Conservation (phyloP, 1,140 invertebrate genomes). For the Tetramorium alpestre region DNA sequence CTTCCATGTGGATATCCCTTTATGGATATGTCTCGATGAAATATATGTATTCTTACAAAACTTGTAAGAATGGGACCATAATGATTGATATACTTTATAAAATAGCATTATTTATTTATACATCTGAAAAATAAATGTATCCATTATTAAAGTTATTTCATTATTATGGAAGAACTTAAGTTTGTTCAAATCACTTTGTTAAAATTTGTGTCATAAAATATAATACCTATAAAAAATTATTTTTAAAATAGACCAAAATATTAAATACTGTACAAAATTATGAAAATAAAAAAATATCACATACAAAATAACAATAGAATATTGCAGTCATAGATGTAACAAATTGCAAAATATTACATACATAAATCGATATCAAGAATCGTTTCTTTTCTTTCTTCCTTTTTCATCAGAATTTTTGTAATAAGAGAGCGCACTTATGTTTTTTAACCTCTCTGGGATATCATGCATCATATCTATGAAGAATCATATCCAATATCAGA, state of each 20-base stretch:
- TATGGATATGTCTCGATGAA: not conserved
- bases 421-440: not conserved
- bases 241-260: not conserved
- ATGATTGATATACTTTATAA: not conserved
- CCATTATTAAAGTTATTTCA: not conserved
- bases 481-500: too few relatives aligned
- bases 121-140: constrained; percentile 8
- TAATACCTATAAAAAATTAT: not conserved
- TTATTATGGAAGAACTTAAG: not conserved
- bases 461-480: not conserved
- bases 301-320: not conserved
- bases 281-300: not conserved
- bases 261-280: not conserved
- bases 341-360: not conserved
- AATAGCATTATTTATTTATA: not conserved
- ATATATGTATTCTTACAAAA: not conserved
- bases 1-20: not conserved
- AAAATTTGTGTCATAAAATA: not conserved
- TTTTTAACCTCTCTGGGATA: not conserved
- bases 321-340: not conserved
- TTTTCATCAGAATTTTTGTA: not conserved
- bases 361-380: too few relatives aligned
- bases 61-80: not conserved
- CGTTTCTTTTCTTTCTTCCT: not conserved
- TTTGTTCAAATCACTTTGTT: not conserved